A percentile compares a stretch with the other conserved stretches of the same genome.
These are phyloP conservation scores for Littorina saxatilis DNA, from an alignment of 1,140 invertebrate genomes.

Conservation along the genomic window DNA sequence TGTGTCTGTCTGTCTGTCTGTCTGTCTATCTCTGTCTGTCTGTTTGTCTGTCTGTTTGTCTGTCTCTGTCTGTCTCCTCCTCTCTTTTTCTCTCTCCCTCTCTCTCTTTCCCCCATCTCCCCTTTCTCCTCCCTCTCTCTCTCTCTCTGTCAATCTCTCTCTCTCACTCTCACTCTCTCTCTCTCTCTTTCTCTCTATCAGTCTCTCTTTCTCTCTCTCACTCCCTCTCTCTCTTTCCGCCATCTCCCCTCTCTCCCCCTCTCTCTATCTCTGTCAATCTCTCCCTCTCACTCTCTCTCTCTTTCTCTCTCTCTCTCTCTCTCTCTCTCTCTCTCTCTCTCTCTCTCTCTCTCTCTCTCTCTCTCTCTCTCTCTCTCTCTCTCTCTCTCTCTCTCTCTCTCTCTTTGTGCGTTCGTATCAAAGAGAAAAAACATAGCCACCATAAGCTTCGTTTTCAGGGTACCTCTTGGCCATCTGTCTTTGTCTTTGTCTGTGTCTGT, in stretches of 20 bases:
- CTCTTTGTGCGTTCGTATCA: no score
- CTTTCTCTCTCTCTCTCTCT: background rate
- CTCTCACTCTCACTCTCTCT: background rate
- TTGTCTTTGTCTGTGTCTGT: no score
- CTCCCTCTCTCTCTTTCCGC: background rate
- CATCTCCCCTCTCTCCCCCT: background rate
- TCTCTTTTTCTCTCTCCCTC: conserved; percentile 10
- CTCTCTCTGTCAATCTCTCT: no score
- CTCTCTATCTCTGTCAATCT: background rate
- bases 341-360: no score
- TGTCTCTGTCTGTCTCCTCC: conserved; percentile 8
- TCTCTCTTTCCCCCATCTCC: background rate
- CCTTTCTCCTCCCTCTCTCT: conserved; percentile 3
- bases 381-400: no score
- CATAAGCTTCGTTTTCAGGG: no score
- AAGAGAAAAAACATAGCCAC: no score
- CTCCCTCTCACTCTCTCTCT: background rate
- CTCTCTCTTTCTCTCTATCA: background rate
- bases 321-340: background rate
- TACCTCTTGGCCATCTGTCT: no score
- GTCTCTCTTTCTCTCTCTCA: background rate
- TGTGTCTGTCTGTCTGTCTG: conserved; percentile 7
- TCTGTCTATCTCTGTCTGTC: conserved; percentile 15
- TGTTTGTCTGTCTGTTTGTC: conserved; percentile 4
- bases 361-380: no score